Base-by-base conservation (phyloP, 2,113 vertebrate genomes). In the Osmerus mordax region DNA sequence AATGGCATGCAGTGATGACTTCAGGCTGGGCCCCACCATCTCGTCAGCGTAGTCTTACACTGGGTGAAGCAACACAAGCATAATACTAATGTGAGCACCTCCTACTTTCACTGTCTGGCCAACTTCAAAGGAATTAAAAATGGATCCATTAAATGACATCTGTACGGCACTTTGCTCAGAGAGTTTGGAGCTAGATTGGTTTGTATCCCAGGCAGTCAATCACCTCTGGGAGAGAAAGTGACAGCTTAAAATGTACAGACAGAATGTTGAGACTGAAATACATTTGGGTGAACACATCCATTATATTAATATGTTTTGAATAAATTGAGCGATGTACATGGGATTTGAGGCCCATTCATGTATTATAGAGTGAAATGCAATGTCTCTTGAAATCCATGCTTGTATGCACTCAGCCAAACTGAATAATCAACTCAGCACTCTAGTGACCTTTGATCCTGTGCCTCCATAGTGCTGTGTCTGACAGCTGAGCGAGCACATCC, bases 31-130 rank as follows among this genome's bases (percentile, higher is more conserved):
- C 77, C 53, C 47, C 32, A 64, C 75, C 70, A 83, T 80, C 78
- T 78, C 85, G 80, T 87, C 81, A 83, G 80, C 74, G 14, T 29
- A 66, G 70, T 79, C 77, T 77, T 78, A 81, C 81, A 75, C 73
- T 4, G 67, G 64, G 36, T 84, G 80, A 89, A 69, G 80, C 71
- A 81, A 75, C 78, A 82, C 87, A 85, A 83, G 75, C 82, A 85
- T 87, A 86, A 87, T 83, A 82, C 70, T 88, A 79, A 72, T 69
- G 68, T 52, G 71, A 41, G 65, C 64, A 72, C 67, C 62, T 56
- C 74, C 78, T 65, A 65, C 75, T 64, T 32, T 71, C 72, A 13
- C 29, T 12, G 65, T 78, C 79, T 65, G 59, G 60, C 28, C 19
- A 14, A 65, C 84, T 80, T 82, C 78, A 84, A 67, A 85, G 51